Evolutionary conservation across 2,888 invertebrate species (phyloP), one percentile per base, ranked within the genome.

Genomic region (Cryptosula pallasiana): DNA sequence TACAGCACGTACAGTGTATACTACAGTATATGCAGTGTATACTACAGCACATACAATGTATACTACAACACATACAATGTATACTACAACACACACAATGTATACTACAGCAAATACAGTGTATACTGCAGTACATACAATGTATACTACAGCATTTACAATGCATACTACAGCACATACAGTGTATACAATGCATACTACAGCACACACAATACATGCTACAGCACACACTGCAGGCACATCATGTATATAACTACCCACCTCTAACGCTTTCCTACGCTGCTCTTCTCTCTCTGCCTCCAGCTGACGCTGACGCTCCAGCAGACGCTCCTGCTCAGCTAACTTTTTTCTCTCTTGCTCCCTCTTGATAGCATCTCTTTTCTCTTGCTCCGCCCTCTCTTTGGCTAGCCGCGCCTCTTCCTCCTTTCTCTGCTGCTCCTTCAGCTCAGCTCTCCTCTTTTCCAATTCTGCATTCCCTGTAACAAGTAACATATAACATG

Each of bases 381-480:
- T 96, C 78, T 97, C 96, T 81, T 92, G 87, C 81, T 98, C 96
- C 79, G 93, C 79, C 75, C 83, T 77, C 73, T 85, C 84, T 69
- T 82, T 81, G 72, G 82, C 82, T 73, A 81, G 75, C n/a, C 84
- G 76, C n/a, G 78, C 82, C 35, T 81, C 81, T 69, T 84, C 79
- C 87, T 95, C 93, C 75, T 90, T 89, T 83, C 92, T 91, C 71
- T 95, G 94, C 1, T 90, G 89, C 81, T 97, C 96, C 72, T 93
- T 88, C n/a, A 98, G 86, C 69, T 94, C 89, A 78, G 93, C 92
- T 35, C 98, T 88, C 58, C 98, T 87, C 36, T 95, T 87, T 82
- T 99, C 98, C 73, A 99, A 85, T 85, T 98, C 98, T 0, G 96
- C 97, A 70, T 70, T 70, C 27, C 63, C 63, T 63, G 13, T 63